A percentile compares a stretch with the other conserved stretches of the same genome.
Evolutionary conservation across 2,888 invertebrate species (phyloP).

Genomic region (Julus scanicus): DNA sequence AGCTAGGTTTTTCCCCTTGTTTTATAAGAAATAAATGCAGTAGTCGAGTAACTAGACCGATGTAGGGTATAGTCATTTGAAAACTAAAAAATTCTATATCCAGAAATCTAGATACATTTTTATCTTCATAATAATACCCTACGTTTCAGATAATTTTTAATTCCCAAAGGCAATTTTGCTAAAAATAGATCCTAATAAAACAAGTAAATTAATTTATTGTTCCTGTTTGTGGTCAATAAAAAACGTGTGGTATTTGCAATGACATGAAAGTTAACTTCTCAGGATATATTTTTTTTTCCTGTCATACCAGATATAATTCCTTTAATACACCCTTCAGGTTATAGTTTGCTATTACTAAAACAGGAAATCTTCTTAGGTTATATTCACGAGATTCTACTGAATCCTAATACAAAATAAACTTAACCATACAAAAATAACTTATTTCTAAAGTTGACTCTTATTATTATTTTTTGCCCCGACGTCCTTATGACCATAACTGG

Average conservation of each 20-base stretch:
- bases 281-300: background rate
- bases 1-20: too few species aligned
- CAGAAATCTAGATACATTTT: too few species aligned
- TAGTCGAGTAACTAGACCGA: too few species aligned
- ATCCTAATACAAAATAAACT: background rate
- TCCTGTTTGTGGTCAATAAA: slow-evolving; percentile 1
- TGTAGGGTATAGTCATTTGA: too few species aligned
- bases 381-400: background rate
- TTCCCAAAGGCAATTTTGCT: background rate
- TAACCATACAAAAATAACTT: too few species aligned
- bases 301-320: background rate
- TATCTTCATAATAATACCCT: background rate
- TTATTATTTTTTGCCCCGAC: too few species aligned
- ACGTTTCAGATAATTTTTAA: background rate
- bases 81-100: too few species aligned
- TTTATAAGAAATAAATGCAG: too few species aligned
- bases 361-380: background rate
- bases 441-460: too few species aligned
- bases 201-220: background rate
- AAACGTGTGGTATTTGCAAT: background rate
- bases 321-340: background rate
- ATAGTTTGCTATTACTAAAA: background rate
- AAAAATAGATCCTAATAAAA: slow-evolving; percentile 8
- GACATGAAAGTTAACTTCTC: background rate
- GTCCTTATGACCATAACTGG: too few species aligned